Percentiles rank a stretch among this genome's conserved stretches.
phyloP scores from a whole-genome alignment of 1,140 invertebrate genomes.

The Hylaeus volcanicus region DNA sequence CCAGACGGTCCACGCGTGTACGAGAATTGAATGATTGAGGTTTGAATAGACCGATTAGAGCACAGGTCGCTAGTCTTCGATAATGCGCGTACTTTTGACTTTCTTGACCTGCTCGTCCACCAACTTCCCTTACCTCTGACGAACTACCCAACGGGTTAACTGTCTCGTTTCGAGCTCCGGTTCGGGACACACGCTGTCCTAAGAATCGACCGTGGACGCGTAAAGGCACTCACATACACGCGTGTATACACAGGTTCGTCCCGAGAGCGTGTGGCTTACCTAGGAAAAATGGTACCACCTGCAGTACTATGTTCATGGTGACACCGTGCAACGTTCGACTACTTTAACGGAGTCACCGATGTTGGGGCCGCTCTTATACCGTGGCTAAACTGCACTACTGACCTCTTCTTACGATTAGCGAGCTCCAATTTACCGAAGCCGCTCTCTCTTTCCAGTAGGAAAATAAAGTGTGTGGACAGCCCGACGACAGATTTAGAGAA shows the following conservation, averaged over 20 bases:
- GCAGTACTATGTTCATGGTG: constrained; percentile 47
- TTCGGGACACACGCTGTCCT: too few species aligned
- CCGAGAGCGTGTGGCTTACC: constrained; percentile 42
- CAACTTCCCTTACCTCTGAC: too few species aligned
- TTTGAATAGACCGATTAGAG: constrained; percentile 46
- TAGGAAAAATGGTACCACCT: constrained; percentile 57
- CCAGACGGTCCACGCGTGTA: neutral
- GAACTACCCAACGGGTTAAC: too few species aligned
- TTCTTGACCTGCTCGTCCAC: neutral
- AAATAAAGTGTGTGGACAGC: constrained; percentile 34
- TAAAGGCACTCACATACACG: neutral
- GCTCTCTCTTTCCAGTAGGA: constrained; percentile 45
- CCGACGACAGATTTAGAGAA: constrained; percentile 1
- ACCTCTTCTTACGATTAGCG: constrained; percentile 61
- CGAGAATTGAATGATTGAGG: constrained; percentile 47
- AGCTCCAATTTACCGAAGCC: constrained; percentile 47
- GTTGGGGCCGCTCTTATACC: constrained; percentile 58
- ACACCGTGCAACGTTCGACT: constrained; percentile 52
- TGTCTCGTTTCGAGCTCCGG: too few species aligned
- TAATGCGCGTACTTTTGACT: neutral
- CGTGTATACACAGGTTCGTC: too few species aligned
- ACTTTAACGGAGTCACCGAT: constrained; percentile 56
- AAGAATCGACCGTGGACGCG: neutral
- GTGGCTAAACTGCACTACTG: constrained; percentile 60
- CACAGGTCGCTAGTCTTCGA: constrained; percentile 3